Conservation (phyloP, 2,113 vertebrate genomes). For the Gallinago undulata region DNA sequence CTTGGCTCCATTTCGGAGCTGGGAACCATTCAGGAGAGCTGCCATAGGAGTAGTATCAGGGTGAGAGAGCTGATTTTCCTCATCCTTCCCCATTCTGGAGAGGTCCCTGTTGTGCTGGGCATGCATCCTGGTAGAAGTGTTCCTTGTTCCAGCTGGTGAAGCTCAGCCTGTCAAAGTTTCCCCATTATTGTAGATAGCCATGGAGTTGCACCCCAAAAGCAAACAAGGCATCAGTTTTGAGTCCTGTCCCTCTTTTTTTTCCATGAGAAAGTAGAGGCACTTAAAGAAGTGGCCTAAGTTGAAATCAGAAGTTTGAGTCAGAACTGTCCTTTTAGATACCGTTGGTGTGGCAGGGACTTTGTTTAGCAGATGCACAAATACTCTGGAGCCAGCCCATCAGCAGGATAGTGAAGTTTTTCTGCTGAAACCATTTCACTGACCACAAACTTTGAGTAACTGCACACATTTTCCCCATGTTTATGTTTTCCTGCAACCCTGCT, state of each 20-base stretch:
- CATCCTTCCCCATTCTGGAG: neutral
- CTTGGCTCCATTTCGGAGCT: neutral
- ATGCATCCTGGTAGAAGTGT: neutral
- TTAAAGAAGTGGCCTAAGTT: neutral
- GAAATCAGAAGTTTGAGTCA: neutral
- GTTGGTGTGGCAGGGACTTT: neutral
- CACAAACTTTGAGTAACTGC: neutral
- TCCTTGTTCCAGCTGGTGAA: neutral
- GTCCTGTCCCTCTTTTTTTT: neutral
- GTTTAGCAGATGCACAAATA: neutral
- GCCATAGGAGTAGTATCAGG: neutral
- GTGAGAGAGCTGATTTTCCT: neutral
- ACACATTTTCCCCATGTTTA: neutral
- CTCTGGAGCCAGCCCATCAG: rapidly evolving
- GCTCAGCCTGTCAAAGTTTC: neutral
- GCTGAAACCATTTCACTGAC: neutral
- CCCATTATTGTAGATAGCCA: rapidly evolving
- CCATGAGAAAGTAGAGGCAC: neutral
- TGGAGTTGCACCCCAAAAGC: neutral
- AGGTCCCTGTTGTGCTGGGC: neutral
- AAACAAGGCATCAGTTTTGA: neutral
- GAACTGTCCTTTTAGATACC: neutral
- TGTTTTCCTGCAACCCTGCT: neutral
- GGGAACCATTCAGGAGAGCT: neutral
- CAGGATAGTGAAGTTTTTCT: neutral